Evolutionary conservation across 2,797 vertebrate species (phyloP).

Genomic region (Darevskia nairensis): DNA sequence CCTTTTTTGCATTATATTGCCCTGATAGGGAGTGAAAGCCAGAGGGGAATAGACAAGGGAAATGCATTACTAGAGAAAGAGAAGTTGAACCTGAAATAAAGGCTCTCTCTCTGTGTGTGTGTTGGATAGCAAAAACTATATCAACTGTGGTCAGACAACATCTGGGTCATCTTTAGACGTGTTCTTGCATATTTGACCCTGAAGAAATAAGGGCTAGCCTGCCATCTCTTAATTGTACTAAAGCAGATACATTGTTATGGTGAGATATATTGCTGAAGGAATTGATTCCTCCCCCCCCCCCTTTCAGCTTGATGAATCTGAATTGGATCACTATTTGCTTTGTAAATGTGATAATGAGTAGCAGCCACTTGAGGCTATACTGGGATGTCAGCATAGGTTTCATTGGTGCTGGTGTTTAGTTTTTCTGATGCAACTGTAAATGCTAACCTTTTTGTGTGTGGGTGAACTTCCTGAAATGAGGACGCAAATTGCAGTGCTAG

Average conservation of each 20-base stretch:
- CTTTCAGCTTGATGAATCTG: background rate
- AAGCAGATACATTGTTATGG: background rate
- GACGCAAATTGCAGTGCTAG: background rate
- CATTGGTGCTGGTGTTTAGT: background rate
- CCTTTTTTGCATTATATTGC: too few species aligned
- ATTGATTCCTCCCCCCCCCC: background rate
- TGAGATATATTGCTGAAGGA: background rate
- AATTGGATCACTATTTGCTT: background rate
- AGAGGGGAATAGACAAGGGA: background rate
- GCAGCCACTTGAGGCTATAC: background rate
- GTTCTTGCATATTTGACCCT: background rate
- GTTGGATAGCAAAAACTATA: background rate
- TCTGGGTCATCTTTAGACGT: background rate
- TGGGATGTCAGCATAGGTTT: background rate
- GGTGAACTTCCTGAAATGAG: conserved; percentile 9
- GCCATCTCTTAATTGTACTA: background rate
- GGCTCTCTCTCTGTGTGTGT: too few species aligned
- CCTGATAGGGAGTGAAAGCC: too few species aligned
- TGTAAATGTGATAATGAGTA: background rate
- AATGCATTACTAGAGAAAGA: background rate
- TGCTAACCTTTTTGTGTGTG: background rate
- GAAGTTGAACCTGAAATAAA: background rate
- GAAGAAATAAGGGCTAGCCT: background rate
- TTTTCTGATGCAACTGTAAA: background rate
- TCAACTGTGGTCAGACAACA: background rate